Percentiles rank a stretch among this genome's conserved stretches.
Evolutionary conservation across 2,797 vertebrate genomes (phyloP).

Genomic region (Platalea minor): DNA sequence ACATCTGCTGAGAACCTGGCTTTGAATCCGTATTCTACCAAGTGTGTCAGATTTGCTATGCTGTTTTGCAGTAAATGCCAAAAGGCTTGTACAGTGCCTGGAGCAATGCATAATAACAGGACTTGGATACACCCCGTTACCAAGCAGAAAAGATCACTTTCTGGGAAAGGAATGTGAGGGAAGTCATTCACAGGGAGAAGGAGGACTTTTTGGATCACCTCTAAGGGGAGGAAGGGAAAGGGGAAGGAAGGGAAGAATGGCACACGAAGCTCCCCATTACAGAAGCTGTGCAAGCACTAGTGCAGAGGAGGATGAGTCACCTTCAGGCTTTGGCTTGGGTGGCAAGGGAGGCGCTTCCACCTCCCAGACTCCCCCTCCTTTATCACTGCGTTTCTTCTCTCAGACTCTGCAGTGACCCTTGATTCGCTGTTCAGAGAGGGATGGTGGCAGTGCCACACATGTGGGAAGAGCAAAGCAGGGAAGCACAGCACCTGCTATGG

Average conservation of each 20-base stretch:
- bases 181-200: background rate
- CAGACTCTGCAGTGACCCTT: background rate
- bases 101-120: background rate
- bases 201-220: background rate
- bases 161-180: background rate
- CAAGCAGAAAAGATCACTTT: background rate
- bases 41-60: background rate
- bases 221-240: background rate
- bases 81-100: rapidly evolving
- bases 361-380: background rate
- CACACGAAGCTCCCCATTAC: rapidly evolving
- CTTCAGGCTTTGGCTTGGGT: constrained; percentile 27
- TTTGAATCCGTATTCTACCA: background rate
- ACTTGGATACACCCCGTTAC: background rate
- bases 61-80: background rate
- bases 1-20: background rate
- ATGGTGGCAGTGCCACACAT: background rate
- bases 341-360: background rate
- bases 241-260: background rate
- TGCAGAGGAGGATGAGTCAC: constrained; percentile 51
- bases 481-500: background rate
- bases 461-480: background rate
- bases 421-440: background rate
- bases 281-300: background rate
- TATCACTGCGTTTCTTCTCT: background rate